These are phyloP conservation scores for Standfussiana lucernea DNA, from an alignment of 2,888 invertebrate genomes.

Conservation along the genomic window DNA sequence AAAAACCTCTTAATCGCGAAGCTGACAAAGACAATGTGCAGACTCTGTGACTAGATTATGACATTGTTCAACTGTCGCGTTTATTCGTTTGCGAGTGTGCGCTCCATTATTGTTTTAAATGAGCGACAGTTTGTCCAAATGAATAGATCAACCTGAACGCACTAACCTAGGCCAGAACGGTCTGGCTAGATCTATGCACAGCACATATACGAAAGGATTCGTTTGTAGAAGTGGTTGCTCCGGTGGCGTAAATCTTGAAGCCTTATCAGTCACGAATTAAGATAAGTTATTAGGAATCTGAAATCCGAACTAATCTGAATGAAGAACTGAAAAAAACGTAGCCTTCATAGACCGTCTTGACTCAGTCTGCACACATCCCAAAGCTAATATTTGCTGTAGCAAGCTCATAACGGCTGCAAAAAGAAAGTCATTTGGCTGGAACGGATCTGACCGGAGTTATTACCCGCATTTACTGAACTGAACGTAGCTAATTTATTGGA, in stretches of 20 bases:
- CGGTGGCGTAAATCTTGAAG: not conserved
- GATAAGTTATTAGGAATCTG: not conserved
- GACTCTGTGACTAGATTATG: not conserved
- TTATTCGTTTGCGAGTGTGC: not conserved
- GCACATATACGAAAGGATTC: not conserved
- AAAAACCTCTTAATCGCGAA: conserved; percentile 13
- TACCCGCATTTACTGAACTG: conserved; percentile 41
- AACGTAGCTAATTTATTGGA: conserved; percentile 56
- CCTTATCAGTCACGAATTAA: not conserved
- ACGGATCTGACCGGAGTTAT: conserved; percentile 43
- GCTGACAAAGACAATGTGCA: not conserved
- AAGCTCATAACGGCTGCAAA: conserved; percentile 35
- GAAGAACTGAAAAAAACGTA: not conserved
- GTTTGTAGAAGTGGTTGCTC: not conserved
- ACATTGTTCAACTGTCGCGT: not conserved
- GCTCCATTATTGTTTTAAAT: not conserved
- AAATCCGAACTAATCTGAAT: not conserved
- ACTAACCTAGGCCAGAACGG: not conserved
- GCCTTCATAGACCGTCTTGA: not conserved
- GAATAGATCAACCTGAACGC: not conserved
- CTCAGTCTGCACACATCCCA: not conserved
- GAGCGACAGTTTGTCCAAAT: not conserved
- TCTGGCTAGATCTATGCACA: not conserved
- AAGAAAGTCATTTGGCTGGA: conserved; percentile 41
- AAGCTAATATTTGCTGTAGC: conserved; percentile 9